Evolutionary conservation across 2,888 invertebrate genomes (phyloP).

Genomic region (Ormyrus rosae): DNA sequence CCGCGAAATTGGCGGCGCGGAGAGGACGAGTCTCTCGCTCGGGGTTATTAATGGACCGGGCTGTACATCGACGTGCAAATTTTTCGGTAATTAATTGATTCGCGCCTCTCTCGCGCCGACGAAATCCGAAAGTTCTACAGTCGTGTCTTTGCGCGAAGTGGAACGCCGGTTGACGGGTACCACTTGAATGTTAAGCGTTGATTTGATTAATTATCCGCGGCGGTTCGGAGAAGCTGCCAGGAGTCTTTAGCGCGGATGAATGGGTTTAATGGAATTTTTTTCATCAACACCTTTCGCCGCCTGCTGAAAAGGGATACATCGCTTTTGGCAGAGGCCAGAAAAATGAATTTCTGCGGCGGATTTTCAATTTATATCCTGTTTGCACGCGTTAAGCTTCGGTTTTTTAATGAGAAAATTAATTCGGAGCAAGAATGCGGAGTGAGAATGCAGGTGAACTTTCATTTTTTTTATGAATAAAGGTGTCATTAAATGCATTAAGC

Average conservation of each 20-base stretch:
- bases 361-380: too few relatives aligned
- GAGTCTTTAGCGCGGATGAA: slow-evolving; percentile 6
- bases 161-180: background rate
- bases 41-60: slow-evolving; percentile 67
- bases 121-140: background rate
- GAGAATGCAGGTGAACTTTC: too few relatives aligned
- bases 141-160: background rate
- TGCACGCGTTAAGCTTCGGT: too few relatives aligned
- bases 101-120: background rate
- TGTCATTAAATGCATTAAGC: too few relatives aligned
- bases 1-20: slow-evolving; percentile 55
- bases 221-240: background rate
- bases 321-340: too few relatives aligned
- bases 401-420: too few relatives aligned
- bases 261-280: slow-evolving; percentile 29
- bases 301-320: too few relatives aligned
- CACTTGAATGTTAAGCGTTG: slow-evolving; percentile 13
- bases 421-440: too few relatives aligned
- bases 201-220: slow-evolving; percentile 42
- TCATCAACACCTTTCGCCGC: too few relatives aligned
- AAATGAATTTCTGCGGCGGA: too few relatives aligned
- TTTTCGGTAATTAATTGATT: slow-evolving; percentile 50
- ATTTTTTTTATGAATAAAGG: too few relatives aligned
- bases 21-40: slow-evolving; percentile 36
- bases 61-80: slow-evolving; percentile 40